Evolutionary conservation across 2,888 invertebrate species (phyloP), one percentile per base, ranked within the genome.

Genomic region (Trichopoda pennipes): DNA sequence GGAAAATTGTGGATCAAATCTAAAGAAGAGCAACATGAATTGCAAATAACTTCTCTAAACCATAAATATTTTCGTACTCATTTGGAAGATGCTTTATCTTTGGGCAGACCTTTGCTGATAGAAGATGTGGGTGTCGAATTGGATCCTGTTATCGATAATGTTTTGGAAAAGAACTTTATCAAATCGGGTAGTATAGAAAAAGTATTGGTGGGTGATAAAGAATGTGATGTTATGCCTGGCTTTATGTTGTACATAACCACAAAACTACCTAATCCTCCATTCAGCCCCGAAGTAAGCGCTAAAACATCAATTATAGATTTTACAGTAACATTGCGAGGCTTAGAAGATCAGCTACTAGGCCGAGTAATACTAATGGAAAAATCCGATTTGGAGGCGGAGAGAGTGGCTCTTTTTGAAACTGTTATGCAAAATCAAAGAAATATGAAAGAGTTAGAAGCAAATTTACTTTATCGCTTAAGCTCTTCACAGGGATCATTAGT

Each of bases 1-100:
- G 99, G 98, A 16, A 99, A 98, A 91, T 95, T 97, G 92, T 99
- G 99, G 99, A 98, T 99, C 69, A 98, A 98, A 90, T 97, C 96
- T 88, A 97, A 97, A 90, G 98, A 99, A 91, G 93, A 94, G 28
- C 92, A 94, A 51, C 98, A 98, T 90, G 98, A 98, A 87, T 91
- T 99, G 44, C 96, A 98, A 93, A 96, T 98, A 17, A 98, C 98
- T 0, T 97, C 97, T 0, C 91, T 99, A 69, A 97, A 98, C 91
- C 98, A 99, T 90, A 99, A 99, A 91, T 98, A 99, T 91, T 99
- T 99, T 89, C 93, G 98, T 88, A 95, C 96, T 0, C 97, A 97
- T 91, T 92, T 98, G 68, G 98, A 98, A 91, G 97, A 97, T 88
- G 95, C 95, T 84, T 91, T 98, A 35, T 97, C 97, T 0, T 91